Percentiles rank a stretch among this genome's conserved stretches.
These are phyloP conservation scores for Hucho hucho DNA, from an alignment of 2,113 vertebrate species.

Conservation along the genomic window DNA sequence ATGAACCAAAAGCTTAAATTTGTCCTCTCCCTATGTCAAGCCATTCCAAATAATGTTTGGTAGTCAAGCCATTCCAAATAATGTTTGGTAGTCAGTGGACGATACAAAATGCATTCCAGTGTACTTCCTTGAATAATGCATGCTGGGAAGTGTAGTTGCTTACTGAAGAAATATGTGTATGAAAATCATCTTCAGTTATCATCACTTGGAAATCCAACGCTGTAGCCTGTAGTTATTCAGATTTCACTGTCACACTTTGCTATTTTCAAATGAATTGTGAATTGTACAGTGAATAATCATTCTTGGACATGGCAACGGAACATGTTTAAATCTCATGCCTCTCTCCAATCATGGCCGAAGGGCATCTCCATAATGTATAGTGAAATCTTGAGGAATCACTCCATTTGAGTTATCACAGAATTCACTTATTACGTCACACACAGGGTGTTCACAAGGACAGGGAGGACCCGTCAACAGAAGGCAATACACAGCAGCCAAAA, in stretches of 20 bases:
- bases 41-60: not conserved
- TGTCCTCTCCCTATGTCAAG: not conserved
- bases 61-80: not conserved
- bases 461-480: not conserved
- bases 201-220: not conserved
- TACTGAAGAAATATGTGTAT: not conserved
- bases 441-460: not conserved
- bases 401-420: not conserved
- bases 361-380: not conserved
- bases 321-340: not conserved
- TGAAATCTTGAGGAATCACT: not conserved
- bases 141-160: conserved; percentile 2
- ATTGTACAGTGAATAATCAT: not conserved
- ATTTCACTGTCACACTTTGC: not conserved
- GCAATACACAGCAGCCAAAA: not conserved
- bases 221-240: not conserved
- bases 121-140: conserved; percentile 8
- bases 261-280: conserved; percentile 6
- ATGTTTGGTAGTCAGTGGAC: not conserved
- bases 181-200: not conserved
- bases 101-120: conserved; percentile 5
- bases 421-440: not conserved
- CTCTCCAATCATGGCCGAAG: not conserved
- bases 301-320: not conserved
- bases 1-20: not conserved